phyloP scores from a whole-genome alignment of 2,888 invertebrate species.

The Amphipyra berbera region DNA sequence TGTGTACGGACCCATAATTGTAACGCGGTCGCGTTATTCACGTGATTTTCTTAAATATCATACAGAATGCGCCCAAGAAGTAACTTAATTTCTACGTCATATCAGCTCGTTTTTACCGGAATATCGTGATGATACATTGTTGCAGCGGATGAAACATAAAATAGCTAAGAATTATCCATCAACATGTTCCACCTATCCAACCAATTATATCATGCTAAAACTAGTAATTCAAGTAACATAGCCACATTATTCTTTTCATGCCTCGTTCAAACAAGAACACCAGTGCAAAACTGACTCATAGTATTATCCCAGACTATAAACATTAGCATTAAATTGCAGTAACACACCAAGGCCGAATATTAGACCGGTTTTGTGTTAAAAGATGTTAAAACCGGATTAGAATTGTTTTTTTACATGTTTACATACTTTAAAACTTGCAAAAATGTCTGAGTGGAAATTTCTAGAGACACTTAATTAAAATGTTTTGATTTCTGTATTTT shows the following conservation, averaged over 20 bases:
- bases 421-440: neutral
- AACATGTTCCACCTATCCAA: neutral
- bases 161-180: neutral
- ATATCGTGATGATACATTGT: too few species aligned
- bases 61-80: too few species aligned
- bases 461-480: neutral
- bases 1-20: too few species aligned
- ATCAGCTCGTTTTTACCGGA: too few species aligned
- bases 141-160: too few species aligned
- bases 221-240: conserved; percentile 3
- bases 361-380: conserved; percentile 45
- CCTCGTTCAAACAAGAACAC: conserved; percentile 1
- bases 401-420: conserved; percentile 14
- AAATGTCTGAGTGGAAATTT: neutral
- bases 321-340: conserved; percentile 50
- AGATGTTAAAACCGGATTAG: conserved; percentile 28
- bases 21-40: too few species aligned
- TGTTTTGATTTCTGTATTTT: neutral
- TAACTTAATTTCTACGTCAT: too few species aligned
- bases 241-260: neutral
- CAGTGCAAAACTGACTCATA: conserved; percentile 27
- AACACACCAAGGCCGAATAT: conserved; percentile 48
- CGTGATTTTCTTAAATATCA: too few species aligned
- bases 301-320: conserved; percentile 19
- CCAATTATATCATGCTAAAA: conserved; percentile 23